These are phyloP conservation scores for Centroberyx gerrardi DNA, from an alignment of 2,797 vertebrate species.

Conservation along the genomic window DNA sequence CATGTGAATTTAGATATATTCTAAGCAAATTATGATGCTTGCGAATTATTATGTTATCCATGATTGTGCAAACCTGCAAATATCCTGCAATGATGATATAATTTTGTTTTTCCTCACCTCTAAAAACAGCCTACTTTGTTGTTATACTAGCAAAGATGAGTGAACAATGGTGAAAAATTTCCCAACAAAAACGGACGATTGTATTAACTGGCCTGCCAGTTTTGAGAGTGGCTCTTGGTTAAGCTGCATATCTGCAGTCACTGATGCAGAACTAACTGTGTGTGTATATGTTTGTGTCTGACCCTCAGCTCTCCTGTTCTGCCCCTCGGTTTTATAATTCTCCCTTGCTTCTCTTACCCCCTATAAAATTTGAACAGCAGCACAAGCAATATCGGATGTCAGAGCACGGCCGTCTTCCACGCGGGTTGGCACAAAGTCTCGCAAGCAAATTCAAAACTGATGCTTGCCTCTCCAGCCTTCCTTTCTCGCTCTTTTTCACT, in stretches of 20 bases:
- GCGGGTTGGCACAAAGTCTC: conserved; percentile 59
- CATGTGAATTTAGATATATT: no score
- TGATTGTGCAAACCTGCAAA: no score
- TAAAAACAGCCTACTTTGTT: not conserved
- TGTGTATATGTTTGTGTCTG: no score
- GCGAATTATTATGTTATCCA: no score
- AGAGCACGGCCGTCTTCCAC: conserved; percentile 58
- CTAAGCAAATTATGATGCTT: no score
- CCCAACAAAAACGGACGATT: not conserved
- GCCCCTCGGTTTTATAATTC: conserved; percentile 28
- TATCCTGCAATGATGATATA: not conserved
- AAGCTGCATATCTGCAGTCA: no score
- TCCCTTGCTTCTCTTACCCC: conserved; percentile 3
- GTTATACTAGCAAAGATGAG: conserved; percentile 9
- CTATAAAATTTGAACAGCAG: conserved; percentile 30
- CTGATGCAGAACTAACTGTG: no score
- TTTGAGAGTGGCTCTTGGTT: no score
- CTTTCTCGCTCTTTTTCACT: conserved; percentile 25
- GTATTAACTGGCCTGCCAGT: no score
- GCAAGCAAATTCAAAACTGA: conserved; percentile 67
- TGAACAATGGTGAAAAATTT: not conserved
- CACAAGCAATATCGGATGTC: conserved; percentile 35
- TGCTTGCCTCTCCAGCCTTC: conserved; percentile 40
- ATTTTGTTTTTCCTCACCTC: not conserved
- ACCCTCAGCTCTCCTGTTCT: conserved; percentile 15